A percentile compares a stretch with the other conserved stretches of the same genome.
Conservation (phyloP, 2,113 vertebrate species). For the Cochlearius cochlearius region DNA sequence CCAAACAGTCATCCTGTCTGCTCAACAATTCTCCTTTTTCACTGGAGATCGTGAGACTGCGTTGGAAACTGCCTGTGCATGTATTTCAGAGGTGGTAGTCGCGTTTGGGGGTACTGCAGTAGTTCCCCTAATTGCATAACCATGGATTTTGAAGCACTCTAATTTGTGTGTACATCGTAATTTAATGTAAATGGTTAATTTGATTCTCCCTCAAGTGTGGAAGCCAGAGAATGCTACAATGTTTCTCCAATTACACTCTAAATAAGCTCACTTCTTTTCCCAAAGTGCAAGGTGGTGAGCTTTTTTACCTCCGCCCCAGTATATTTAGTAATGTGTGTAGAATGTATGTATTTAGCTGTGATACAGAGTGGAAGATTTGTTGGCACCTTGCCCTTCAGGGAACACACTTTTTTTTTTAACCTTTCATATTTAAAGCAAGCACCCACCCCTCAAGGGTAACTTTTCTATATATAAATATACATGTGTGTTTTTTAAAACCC, state of each 20-base stretch:
- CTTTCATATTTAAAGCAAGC: background rate
- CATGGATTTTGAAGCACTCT: background rate
- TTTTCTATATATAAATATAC: background rate
- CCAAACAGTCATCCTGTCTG: background rate
- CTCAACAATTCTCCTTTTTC: background rate
- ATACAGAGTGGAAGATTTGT: background rate
- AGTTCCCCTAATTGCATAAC: background rate
- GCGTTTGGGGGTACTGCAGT: background rate
- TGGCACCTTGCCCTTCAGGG: background rate
- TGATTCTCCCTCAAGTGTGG: background rate
- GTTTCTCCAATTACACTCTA: background rate
- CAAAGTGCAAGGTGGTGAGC: background rate
- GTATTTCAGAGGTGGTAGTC: background rate
- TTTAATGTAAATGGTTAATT: slow-evolving; percentile 6
- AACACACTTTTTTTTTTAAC: background rate
- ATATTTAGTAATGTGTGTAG: background rate
- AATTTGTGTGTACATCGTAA: background rate
- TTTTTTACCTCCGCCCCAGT: background rate
- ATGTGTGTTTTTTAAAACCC: background rate
- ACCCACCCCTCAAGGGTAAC: background rate
- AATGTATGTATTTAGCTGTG: background rate
- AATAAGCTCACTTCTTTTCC: background rate
- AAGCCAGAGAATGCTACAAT: background rate
- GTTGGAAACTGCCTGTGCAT: background rate
- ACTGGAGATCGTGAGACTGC: background rate